Evolutionary conservation across 2,113 vertebrate species (phyloP).

Genomic region (Peromyscus maniculatus): DNA sequence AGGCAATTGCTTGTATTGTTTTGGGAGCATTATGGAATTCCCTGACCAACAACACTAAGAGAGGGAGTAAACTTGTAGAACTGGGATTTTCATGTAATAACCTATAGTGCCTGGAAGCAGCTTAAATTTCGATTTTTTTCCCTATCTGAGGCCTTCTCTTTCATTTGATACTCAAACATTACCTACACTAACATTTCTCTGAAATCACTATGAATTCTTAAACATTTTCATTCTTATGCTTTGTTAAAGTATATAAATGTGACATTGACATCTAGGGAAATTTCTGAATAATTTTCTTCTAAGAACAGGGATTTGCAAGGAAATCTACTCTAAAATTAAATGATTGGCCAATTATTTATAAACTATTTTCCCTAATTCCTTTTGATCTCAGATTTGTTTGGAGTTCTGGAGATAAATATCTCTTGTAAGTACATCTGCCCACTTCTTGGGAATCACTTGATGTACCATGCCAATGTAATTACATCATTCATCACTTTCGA

Average conservation of each 20-base stretch:
- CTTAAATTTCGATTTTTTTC: background rate
- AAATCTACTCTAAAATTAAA: slow-evolving; percentile 15
- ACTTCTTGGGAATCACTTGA: background rate
- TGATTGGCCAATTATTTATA: background rate
- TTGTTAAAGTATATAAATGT: background rate
- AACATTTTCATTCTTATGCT: slow-evolving; percentile 1
- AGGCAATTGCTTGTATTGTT: background rate
- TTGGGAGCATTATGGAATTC: background rate
- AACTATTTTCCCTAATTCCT: background rate
- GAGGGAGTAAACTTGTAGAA: background rate
- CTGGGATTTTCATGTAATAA: background rate
- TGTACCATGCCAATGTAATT: background rate
- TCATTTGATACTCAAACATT: slow-evolving; percentile 28
- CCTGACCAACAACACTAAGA: background rate
- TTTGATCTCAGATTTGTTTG: slow-evolving; percentile 7
- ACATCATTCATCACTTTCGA: background rate
- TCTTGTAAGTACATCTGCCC: background rate
- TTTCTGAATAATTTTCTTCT: background rate
- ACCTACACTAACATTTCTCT: background rate
- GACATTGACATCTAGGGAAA: background rate
- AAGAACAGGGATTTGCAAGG: background rate
- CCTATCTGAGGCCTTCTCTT: background rate
- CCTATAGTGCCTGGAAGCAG: background rate
- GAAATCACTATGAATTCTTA: slow-evolving; percentile 7
- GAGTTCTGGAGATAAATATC: background rate